Percentiles rank a stretch among this genome's conserved stretches.
Evolutionary conservation across 2,113 vertebrate species (phyloP).

Genomic region (Stomatorhinus ivindoensis): DNA sequence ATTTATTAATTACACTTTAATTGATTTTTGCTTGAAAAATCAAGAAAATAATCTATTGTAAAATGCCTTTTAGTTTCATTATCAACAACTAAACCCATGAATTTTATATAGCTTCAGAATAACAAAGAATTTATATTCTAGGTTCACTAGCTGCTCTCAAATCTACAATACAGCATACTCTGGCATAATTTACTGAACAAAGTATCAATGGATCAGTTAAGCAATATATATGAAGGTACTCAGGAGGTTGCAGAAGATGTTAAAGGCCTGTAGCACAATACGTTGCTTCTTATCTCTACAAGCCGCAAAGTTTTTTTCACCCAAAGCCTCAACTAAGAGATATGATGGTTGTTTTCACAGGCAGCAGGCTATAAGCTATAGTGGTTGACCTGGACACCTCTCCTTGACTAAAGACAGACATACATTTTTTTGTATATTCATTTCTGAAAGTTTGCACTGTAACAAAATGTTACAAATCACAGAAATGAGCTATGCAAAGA

Average conservation of each 20-base stretch:
- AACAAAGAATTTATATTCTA: not conserved
- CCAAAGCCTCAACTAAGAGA: not conserved
- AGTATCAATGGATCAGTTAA: not conserved
- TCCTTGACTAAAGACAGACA: not conserved
- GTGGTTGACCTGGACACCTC: not conserved
- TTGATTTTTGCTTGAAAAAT: not conserved
- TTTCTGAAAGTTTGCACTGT: not conserved
- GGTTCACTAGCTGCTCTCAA: not conserved
- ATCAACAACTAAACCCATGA: not conserved
- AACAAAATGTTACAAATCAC: not conserved
- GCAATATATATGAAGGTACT: not conserved
- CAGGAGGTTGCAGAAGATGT: not conserved
- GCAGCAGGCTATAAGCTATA: not conserved
- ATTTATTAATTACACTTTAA: not conserved
- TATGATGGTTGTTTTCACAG: not conserved
- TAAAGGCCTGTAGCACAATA: not conserved
- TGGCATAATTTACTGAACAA: not conserved
- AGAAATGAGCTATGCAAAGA: not conserved
- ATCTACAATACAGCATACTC: not conserved
- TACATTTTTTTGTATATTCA: not conserved
- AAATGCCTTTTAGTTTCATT: not conserved
- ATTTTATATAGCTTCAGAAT: not conserved
- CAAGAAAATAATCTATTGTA: not conserved
- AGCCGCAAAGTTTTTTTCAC: not conserved
- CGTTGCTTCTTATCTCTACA: not conserved